phyloP scores from a whole-genome alignment of 2,888 invertebrate genomes.

The Trilocha varians region DNA sequence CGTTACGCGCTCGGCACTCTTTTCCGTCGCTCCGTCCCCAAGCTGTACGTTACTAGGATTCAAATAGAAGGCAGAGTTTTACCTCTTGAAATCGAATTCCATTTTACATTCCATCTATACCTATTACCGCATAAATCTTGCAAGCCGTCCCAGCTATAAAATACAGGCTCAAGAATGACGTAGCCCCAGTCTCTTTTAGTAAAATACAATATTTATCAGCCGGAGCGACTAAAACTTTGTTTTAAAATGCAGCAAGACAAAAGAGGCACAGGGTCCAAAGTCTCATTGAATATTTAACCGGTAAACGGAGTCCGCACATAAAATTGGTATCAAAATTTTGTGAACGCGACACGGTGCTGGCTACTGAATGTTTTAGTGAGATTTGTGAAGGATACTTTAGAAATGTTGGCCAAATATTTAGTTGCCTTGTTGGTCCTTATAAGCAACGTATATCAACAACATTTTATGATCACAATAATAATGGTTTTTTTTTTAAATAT shows the following conservation, averaged over 20 bases:
- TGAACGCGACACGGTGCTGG: constrained; percentile 1
- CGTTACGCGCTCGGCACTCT: no score
- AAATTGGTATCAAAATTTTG: constrained; percentile 4
- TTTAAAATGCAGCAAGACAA: constrained; percentile 7
- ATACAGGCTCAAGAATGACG: no score
- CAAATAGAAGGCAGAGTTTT: no score
- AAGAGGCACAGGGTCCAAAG: constrained; percentile 1
- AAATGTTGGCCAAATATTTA: neutral
- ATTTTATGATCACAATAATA: no score
- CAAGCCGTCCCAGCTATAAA: no score
- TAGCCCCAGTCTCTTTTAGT: neutral
- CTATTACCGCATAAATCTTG: no score
- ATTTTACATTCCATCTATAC: no score
- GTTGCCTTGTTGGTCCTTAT: neutral
- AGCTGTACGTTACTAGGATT: no score
- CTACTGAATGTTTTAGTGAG: constrained; percentile 6
- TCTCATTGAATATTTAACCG: constrained; percentile 3
- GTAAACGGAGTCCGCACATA: constrained; percentile 1
- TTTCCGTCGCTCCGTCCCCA: no score
- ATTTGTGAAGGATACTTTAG: neutral
- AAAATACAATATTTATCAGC: neutral
- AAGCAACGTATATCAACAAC: no score
- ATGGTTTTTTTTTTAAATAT: no score
- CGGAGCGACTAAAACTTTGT: constrained; percentile 3
- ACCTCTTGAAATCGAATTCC: no score